Conservation (phyloP, 2,888 invertebrate genomes). For the Eupithecia exiguata region DNA sequence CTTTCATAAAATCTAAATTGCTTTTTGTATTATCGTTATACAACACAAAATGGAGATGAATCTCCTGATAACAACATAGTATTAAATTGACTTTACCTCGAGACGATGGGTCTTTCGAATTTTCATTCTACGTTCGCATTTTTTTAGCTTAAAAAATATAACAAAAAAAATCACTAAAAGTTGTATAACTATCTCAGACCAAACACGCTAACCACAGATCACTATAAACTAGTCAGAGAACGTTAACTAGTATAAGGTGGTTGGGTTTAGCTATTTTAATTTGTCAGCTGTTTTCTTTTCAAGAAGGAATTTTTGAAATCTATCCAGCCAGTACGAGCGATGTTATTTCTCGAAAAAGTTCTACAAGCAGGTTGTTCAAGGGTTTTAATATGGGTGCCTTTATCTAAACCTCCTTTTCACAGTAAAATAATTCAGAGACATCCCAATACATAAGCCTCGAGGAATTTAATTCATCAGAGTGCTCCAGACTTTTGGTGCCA, state of each 20-base stretch:
- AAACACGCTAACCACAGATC: too few species aligned
- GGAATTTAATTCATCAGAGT: conserved; percentile 66
- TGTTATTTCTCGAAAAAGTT: background rate
- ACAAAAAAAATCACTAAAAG: background rate
- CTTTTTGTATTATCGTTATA: conserved; percentile 12
- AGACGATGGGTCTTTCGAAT: background rate
- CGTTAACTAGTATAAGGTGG: too few species aligned
- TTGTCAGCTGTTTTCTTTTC: background rate
- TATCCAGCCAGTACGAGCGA: background rate
- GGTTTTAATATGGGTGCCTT: background rate
- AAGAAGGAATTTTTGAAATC: background rate
- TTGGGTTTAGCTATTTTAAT: background rate
- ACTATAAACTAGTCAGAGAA: too few species aligned
- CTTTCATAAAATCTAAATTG: conserved; percentile 10
- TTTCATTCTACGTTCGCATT: background rate
- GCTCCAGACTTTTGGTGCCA: conserved; percentile 56
- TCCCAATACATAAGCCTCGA: conserved; percentile 39
- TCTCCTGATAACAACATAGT: background rate
- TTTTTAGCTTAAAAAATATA: background rate
- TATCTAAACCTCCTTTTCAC: conserved; percentile 22
- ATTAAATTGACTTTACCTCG: conserved; percentile 6
- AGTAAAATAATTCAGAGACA: conserved; percentile 40
- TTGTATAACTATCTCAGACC: too few species aligned
- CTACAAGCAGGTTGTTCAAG: background rate
- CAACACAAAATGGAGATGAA: conserved; percentile 16